Evolutionary conservation across 2,113 vertebrate species (phyloP).

Genomic region (Terrapene triunguis): DNA sequence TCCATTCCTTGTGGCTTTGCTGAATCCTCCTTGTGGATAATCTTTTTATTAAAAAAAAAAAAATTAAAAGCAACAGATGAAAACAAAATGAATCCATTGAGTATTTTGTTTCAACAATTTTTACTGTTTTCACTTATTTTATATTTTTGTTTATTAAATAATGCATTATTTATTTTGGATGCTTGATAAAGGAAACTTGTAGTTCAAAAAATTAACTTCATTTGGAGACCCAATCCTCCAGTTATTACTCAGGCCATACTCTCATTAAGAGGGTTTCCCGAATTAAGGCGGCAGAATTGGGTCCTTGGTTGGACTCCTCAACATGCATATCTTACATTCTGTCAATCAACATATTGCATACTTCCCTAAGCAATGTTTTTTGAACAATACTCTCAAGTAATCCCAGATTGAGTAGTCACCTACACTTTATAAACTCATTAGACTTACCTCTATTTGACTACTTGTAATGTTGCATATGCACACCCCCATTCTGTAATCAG

Average conservation of each 20-base stretch:
- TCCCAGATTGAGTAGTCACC: background rate
- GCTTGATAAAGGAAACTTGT: background rate
- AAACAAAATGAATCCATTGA: background rate
- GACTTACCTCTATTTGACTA: background rate
- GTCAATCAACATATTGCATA: background rate
- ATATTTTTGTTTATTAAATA: background rate
- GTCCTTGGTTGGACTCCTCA: background rate
- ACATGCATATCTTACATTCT: background rate
- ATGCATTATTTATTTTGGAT: background rate
- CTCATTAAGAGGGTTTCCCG: background rate
- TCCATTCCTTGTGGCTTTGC: constrained; percentile 89
- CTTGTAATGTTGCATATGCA: background rate
- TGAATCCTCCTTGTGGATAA: constrained; percentile 79
- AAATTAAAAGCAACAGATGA: background rate
- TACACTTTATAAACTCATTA: background rate
- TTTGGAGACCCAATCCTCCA: background rate
- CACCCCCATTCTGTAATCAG: background rate
- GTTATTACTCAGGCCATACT: background rate
- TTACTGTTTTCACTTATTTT: background rate
- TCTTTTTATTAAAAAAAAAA: constrained; percentile 62
- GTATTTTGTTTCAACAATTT: background rate
- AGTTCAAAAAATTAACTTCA: background rate
- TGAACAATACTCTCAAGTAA: background rate
- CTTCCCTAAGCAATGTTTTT: background rate
- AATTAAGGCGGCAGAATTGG: fast-evolving